These are phyloP conservation scores for Bhutanitis thaidina DNA, from an alignment of 2,888 invertebrate species.

Conservation along the genomic window DNA sequence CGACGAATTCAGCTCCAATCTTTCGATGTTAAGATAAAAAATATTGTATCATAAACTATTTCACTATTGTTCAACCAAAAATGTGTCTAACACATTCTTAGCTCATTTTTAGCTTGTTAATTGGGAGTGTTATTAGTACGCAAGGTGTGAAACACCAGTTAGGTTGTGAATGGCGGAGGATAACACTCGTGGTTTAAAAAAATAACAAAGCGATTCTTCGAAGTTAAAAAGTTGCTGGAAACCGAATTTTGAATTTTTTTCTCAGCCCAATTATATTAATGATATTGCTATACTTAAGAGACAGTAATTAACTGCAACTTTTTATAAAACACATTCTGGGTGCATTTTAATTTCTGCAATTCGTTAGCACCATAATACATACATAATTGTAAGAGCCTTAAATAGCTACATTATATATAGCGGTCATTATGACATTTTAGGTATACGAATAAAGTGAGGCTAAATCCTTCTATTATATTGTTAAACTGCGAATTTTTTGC, in stretches of 20 bases:
- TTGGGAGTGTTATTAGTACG: constrained; percentile 50
- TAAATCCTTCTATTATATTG: too few species aligned
- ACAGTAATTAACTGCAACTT: background rate
- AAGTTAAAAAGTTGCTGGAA: constrained; percentile 6
- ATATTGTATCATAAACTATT: too few species aligned
- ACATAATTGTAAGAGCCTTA: too few species aligned
- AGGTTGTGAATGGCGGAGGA: constrained; percentile 15
- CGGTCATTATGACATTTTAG: too few species aligned
- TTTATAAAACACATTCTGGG: background rate
- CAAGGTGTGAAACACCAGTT: constrained; percentile 56
- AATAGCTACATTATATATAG: too few species aligned
- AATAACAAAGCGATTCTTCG: constrained; percentile 13
- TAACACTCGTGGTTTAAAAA: constrained; percentile 21
- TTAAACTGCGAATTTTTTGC: too few species aligned
- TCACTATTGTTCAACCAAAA: background rate
- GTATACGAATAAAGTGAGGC: too few species aligned
- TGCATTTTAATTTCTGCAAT: background rate
- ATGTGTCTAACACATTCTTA: constrained; percentile 40
- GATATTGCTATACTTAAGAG: constrained; percentile 7
- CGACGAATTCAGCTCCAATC: too few species aligned
- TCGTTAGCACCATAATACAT: background rate
- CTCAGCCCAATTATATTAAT: constrained; percentile 11
- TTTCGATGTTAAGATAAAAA: too few species aligned
- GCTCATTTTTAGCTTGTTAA: constrained; percentile 36
- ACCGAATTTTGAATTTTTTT: constrained; percentile 2